Base-by-base conservation (phyloP, 1,140 invertebrate genomes). In the Halictus rubicundus region DNA sequence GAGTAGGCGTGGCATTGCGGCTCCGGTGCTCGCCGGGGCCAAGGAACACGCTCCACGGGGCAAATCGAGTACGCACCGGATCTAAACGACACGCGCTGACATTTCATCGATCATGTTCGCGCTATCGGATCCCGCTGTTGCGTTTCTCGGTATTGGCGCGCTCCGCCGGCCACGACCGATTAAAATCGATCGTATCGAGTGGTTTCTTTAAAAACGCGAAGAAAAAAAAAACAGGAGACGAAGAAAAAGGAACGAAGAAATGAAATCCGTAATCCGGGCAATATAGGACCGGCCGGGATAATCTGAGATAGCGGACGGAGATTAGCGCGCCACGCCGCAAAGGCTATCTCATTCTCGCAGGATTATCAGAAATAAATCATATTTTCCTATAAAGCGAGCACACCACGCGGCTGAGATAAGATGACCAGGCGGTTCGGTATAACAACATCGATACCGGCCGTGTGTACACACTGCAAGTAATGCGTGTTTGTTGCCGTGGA, bases 291-390 rank as follows among this genome's bases (percentile, higher is more conserved):
- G 81, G 68, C 70, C 75, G 80, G 88, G 90, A 88, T 92, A 91
- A 92, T 90, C 90, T 87, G 81, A 82, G 89, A 91, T 89, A 90
- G 87, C 87, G 74, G 54, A 76, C 42, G 82, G 88, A 88, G 91
- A 92, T 91, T 92, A 92, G 83, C 81, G 81, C 81, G 84, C 82
- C 87, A 61, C 78, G 84, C 90, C 89, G 88, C 90, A 92, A 92
- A 92, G 90, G 82, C 84, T 92, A 91, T 92, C 91, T 91, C 82
- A 85, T 87, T 83, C 84, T 80, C 88, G 83, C 87, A 87, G 90
- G 90, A 92, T 92, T 92, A 92, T 90, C 90, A 90, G 90, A 90
- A 91, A 91, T 92, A 92, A 92, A 92, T 92, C 91, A 91, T 92
- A 88, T 90, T 91, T 91, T 89, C 82, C 88, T 90, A 88, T 90